Evolutionary conservation across 2,888 invertebrate genomes (phyloP).

Genomic region (Pristionchus exspectatus): DNA sequence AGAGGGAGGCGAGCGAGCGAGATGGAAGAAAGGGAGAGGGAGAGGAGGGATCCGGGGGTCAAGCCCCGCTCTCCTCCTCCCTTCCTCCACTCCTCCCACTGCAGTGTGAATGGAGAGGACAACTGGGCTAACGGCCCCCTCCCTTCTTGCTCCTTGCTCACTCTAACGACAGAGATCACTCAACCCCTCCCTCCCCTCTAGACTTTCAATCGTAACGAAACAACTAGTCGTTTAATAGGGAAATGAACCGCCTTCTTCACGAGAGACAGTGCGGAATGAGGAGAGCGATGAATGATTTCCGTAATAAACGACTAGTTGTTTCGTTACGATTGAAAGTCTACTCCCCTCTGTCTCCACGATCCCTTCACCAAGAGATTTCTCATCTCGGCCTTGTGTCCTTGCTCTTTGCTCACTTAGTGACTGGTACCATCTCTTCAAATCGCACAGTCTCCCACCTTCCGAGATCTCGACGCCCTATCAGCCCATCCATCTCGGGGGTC

Average conservation of each 20-base stretch:
- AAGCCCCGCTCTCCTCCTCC: not conserved
- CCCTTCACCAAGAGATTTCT: not conserved
- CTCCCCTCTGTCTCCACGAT: not conserved
- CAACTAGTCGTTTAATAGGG: no score
- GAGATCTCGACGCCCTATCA: not conserved
- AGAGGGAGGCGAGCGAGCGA: not conserved
- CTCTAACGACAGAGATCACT: constrained; percentile 1
- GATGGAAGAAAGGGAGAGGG: not conserved
- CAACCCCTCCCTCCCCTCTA: not conserved
- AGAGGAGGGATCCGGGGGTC: not conserved
- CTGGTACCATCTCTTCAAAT: not conserved
- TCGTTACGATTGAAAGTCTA: no score
- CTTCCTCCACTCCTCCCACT: not conserved
- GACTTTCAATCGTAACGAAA: no score
- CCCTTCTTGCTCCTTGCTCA: not conserved
- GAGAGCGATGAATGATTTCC: no score
- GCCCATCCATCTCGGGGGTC: not conserved
- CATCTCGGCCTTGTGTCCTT: not conserved
- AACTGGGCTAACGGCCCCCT: constrained; percentile 5
- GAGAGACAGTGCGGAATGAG: no score
- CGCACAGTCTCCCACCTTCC: not conserved
- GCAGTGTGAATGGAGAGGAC: not conserved
- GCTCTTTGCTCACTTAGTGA: not conserved
- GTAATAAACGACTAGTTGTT: no score
- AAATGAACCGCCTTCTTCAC: no score